Evolutionary conservation across 2,113 vertebrate genomes (phyloP).

Genomic region (Gobio gobio): DNA sequence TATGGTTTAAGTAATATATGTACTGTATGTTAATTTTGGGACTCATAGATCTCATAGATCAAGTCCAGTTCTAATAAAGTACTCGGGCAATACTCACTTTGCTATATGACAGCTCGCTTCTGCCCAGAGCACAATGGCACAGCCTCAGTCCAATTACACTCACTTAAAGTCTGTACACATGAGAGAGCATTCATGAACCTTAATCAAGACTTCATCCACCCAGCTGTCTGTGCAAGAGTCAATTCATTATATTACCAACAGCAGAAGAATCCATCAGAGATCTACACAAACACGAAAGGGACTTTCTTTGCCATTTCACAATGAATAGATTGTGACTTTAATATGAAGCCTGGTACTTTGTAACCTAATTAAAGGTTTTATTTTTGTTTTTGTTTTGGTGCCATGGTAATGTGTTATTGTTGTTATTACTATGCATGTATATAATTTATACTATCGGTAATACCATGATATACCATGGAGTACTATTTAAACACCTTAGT

Average conservation of each 20-base stretch:
- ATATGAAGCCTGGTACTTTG: background rate
- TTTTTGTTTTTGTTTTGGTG: background rate
- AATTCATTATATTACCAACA: slow-evolving; percentile 1
- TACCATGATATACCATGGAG: too few relatives aligned
- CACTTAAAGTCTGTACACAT: slow-evolving; percentile 12
- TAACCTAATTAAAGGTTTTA: background rate
- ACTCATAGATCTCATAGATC: background rate
- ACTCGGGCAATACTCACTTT: background rate
- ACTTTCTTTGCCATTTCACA: background rate
- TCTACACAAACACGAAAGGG: background rate
- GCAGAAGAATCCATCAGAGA: background rate
- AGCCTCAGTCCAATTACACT: slow-evolving; percentile 13
- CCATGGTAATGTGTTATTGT: background rate
- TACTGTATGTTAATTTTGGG: background rate
- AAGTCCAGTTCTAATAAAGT: slow-evolving; percentile 2
- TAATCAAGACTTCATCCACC: slow-evolving; percentile 34
- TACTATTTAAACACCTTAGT: too few relatives aligned
- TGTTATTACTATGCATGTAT: background rate
- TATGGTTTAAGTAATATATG: background rate
- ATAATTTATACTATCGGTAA: too few relatives aligned
- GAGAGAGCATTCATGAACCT: slow-evolving; percentile 3
- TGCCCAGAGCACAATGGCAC: slow-evolving; percentile 23
- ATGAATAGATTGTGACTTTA: background rate
- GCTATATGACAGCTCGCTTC: slow-evolving; percentile 1
- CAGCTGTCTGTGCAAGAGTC: background rate